Evolutionary conservation across 2,113 vertebrate species (phyloP).

Genomic region (Atherinomorus stipes): DNA sequence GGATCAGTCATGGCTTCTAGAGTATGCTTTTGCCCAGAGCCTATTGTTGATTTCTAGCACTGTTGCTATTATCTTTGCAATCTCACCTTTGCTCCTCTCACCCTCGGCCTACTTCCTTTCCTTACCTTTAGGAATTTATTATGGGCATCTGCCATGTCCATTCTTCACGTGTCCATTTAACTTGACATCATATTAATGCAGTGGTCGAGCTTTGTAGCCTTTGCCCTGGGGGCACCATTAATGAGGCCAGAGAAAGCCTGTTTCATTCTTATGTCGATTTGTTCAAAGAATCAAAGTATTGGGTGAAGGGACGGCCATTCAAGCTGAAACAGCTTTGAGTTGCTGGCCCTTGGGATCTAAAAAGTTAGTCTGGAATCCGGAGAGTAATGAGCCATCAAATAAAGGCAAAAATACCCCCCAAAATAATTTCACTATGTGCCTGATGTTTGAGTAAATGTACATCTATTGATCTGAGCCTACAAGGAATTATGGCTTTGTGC

Average conservation of each 20-base stretch:
- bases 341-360: not conserved
- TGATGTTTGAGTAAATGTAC: constrained; percentile 64
- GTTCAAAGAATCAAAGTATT: not conserved
- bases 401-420: constrained; percentile 4
- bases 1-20: not conserved
- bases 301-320: not conserved
- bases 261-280: constrained; percentile 31
- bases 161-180: constrained; percentile 18
- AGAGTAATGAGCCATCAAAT: constrained; percentile 24
- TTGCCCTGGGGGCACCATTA: constrained; percentile 15
- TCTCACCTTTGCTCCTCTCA: not conserved
- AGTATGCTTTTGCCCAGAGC: not conserved
- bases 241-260: constrained; percentile 24
- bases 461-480: constrained; percentile 58
- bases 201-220: constrained; percentile 3
- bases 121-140: not conserved
- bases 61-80: not conserved
- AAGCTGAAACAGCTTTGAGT: constrained; percentile 4
- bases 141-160: not conserved
- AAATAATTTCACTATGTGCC: constrained; percentile 22
- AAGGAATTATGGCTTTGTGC: constrained; percentile 59
- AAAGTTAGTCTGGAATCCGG: constrained; percentile 23
- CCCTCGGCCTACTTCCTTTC: not conserved
- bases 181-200: not conserved
- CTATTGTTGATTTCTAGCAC: not conserved